phyloP scores from a whole-genome alignment of 2,113 vertebrate species.

The Pseudorhombus dupliciocellatus region DNA sequence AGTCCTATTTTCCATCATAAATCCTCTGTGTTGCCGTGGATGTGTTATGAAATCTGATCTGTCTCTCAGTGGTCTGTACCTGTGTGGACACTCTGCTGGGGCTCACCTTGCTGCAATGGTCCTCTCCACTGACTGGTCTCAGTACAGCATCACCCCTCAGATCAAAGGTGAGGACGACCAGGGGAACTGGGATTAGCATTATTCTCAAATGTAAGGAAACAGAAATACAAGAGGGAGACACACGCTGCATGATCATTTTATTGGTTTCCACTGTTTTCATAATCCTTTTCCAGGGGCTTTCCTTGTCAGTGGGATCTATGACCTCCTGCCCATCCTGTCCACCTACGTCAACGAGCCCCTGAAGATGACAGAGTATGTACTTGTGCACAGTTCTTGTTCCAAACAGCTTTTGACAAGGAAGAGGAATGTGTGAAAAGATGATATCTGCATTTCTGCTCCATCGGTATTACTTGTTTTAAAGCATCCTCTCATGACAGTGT shows the following conservation, averaged over 20 bases:
- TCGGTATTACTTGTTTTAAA: background rate
- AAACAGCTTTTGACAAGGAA: background rate
- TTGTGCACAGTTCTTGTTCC: background rate
- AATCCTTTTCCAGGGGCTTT: conserved; percentile 82
- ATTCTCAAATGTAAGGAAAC: background rate
- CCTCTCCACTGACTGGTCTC: conserved; percentile 87
- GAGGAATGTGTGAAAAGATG: background rate
- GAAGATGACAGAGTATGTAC: conserved; percentile 84
- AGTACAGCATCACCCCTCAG: conserved; percentile 80
- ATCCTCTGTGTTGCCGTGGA: background rate
- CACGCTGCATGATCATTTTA: background rate
- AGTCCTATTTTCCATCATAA: background rate
- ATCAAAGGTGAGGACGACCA: conserved; percentile 84
- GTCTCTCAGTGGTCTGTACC: conserved; percentile 85
- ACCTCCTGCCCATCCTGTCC: conserved; percentile 87
- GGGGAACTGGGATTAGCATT: background rate
- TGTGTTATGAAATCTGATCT: background rate
- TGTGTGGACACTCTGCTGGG: conserved; percentile 95
- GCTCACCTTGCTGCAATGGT: conserved; percentile 92
- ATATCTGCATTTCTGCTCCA: too few relatives aligned
- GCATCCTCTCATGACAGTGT: background rate
- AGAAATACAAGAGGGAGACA: background rate
- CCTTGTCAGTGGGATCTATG: conserved; percentile 92
- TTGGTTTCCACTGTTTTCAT: background rate
- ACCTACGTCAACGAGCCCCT: conserved; percentile 86